These are phyloP conservation scores for Carettochelys insculpta DNA, from an alignment of 2,113 vertebrate species.

Conservation along the genomic window DNA sequence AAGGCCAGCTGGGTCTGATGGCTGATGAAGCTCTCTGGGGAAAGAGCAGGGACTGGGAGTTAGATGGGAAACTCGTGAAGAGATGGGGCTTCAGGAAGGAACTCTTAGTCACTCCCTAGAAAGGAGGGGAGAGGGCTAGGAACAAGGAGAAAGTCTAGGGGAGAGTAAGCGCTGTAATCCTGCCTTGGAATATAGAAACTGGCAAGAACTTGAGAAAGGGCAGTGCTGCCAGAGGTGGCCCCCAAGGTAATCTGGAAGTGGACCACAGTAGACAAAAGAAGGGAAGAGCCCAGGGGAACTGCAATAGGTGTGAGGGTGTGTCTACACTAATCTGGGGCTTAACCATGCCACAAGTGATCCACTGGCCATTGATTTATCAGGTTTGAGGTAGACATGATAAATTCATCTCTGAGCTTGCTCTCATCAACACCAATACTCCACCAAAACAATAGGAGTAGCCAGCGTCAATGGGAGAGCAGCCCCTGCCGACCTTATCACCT, in stretches of 20 bases:
- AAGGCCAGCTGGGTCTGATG: background rate
- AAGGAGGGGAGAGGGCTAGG: background rate
- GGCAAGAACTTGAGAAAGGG: background rate
- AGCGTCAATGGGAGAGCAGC: too few species aligned
- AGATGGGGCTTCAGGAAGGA: background rate
- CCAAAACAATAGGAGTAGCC: too few species aligned
- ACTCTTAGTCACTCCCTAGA: background rate
- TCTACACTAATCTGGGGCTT: too few species aligned
- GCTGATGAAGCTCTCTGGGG: background rate
- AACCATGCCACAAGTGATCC: too few species aligned
- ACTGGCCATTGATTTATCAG: too few species aligned
- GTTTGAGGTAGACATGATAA: too few species aligned
- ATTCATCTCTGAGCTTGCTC: too few species aligned
- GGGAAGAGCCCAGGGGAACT: background rate
- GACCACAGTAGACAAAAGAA: background rate
- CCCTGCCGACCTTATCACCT: too few species aligned
- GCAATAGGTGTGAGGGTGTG: too few species aligned
- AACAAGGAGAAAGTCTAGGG: background rate
- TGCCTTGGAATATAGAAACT: background rate
- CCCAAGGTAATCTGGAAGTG: too few species aligned
- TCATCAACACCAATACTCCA: too few species aligned
- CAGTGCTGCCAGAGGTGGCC: background rate
- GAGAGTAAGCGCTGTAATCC: background rate
- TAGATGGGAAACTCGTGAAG: background rate
- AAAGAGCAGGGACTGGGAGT: background rate